Evolutionary conservation across 2,888 invertebrate species (phyloP), one percentile per base, ranked within the genome.

Genomic region (Sturmia bella): DNA sequence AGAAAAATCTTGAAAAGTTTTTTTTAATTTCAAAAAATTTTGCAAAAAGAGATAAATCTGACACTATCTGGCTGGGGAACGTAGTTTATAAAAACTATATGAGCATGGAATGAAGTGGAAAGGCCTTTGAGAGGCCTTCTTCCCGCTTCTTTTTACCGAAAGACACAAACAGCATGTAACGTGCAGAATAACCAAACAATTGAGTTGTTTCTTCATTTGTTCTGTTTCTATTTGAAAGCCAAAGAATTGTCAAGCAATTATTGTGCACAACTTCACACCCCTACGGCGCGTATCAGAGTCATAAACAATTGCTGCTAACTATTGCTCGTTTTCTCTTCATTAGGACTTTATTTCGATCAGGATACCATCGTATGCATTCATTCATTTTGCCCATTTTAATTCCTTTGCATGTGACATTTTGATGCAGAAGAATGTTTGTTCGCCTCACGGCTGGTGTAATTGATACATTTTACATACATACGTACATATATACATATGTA

Each of bases 321-420:
- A 77, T 74, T 54, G 70, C 66, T 75, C 78, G 78, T 78, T 82
- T 82, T 82, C 74, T 78, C 74, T 78, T 82, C 74, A 78, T 82
- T 74, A 77, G 21, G 56, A 48, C 56, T 48, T 63, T 3, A 19
- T 70, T 56, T 56, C 63, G 52, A 17, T 76, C 61, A 69, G 75
- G 59, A 63, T 64, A 41, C 63, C 45, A n/a, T n/a, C 4, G 43
- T 13, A 52, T 24, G 39, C 41, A 61, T 21, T 32, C 52, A 37
- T 2, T 52, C 17, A 59, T 39, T 45, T 45, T 1, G 27, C 50
- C 50, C 52, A 74, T 56, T 37, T 27, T 24, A 54, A 69, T 74
- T 66, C 12, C 59, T 39, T 15, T 48, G n/a, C 59, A 64, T 74
- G 69, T 77, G 72, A 77, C 61, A 81, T 61, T 66, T 80, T 57